These are phyloP conservation scores for Petrosia ficiformis DNA, from an alignment of 37 sponge, comb jelly and placozoan species.

Conservation along the genomic window DNA sequence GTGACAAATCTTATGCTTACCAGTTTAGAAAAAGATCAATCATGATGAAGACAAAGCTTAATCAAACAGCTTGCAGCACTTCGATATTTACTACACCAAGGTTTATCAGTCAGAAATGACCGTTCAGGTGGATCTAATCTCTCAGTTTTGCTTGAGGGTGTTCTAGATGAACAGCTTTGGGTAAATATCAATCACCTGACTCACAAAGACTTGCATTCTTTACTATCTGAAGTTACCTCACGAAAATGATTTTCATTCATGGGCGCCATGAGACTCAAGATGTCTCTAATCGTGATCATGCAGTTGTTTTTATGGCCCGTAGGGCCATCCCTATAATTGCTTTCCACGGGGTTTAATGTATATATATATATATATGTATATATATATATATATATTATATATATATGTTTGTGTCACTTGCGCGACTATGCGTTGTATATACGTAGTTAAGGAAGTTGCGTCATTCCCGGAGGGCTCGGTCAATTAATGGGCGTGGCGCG, in stretches of 20 bases:
- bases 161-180: conserved; percentile 5
- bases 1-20: not conserved
- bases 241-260: not conserved
- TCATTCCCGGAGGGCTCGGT: too few relatives aligned
- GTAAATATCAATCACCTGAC: conserved; percentile 15
- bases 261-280: too few relatives aligned
- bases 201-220: conserved; percentile 10
- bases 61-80: conserved; percentile 20
- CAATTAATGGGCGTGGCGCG: too few relatives aligned
- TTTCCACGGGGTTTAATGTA: too few relatives aligned
- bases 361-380: too few relatives aligned
- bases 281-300: too few relatives aligned
- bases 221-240: not conserved
- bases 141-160: conserved; percentile 5
- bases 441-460: too few relatives aligned
- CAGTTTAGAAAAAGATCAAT: not conserved
- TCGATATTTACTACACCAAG: conserved; percentile 8
- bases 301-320: too few relatives aligned
- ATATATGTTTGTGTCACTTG: too few relatives aligned
- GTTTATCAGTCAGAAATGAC: conserved; percentile 19
- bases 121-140: conserved; percentile 16
- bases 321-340: too few relatives aligned
- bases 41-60: not conserved
- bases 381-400: too few relatives aligned
- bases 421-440: too few relatives aligned